A percentile compares a stretch with the other conserved stretches of the same genome.
These are phyloP conservation scores for Acromyrmex heyeri DNA, from an alignment of 1,140 invertebrate genomes.

Conservation along the genomic window DNA sequence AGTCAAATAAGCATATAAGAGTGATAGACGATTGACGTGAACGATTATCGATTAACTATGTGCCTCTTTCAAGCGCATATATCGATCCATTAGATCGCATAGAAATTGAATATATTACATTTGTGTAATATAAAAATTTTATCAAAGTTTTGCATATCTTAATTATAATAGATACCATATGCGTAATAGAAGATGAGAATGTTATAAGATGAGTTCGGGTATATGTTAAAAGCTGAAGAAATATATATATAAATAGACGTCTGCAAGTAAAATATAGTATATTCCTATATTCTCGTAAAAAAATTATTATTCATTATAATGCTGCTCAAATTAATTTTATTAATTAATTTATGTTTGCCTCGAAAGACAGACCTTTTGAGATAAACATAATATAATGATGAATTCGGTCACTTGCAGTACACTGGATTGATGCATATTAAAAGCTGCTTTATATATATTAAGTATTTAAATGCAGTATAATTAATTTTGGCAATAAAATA, in stretches of 20 bases:
- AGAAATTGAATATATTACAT: conserved; percentile 39
- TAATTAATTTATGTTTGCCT: not conserved
- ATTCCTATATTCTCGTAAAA: conserved; percentile 34
- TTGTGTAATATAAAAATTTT: conserved; percentile 42
- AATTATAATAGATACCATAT: not conserved
- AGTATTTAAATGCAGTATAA: too few species aligned
- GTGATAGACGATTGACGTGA: not conserved
- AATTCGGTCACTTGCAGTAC: too few species aligned
- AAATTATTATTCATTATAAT: conserved; percentile 22
- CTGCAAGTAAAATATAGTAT: conserved; percentile 18
- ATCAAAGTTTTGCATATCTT: conserved; percentile 51
- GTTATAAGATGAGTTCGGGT: not conserved
- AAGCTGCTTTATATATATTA: too few species aligned
- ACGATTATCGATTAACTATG: conserved; percentile 34
- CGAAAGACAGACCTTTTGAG: not conserved
- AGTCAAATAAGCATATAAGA: not conserved
- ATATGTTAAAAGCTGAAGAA: conserved; percentile 18
- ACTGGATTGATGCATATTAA: too few species aligned
- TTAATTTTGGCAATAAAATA: too few species aligned
- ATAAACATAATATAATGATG: not conserved
- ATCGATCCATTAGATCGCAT: conserved; percentile 4
- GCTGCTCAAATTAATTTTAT: conserved; percentile 33
- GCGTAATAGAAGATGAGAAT: conserved; percentile 17
- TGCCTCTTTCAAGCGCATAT: conserved; percentile 27
- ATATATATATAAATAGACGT: not conserved